Percentiles rank a stretch among this genome's conserved stretches.
Evolutionary conservation across 2,888 invertebrate genomes (phyloP).

Genomic region (Caradrina clavipalpis): DNA sequence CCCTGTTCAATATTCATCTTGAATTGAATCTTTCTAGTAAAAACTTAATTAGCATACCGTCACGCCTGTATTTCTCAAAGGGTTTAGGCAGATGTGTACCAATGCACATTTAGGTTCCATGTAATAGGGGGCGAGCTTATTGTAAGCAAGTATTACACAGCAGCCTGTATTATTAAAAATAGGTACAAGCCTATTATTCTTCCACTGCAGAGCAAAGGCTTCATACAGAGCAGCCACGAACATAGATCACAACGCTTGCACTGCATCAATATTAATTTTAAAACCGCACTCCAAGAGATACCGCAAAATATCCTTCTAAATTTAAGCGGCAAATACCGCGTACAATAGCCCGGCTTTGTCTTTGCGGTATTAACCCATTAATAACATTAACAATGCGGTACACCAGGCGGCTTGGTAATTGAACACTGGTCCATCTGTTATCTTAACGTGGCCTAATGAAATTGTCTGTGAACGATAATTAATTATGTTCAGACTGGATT

Average conservation of each 20-base stretch:
- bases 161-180: no score
- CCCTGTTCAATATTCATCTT: neutral
- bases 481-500: slow-evolving; percentile 71
- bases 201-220: no score
- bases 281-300: slow-evolving; percentile 58
- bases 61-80: no score
- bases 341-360: slow-evolving; percentile 74
- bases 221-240: neutral
- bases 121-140: no score
- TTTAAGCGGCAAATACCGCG: slow-evolving; percentile 64
- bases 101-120: no score
- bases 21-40: neutral
- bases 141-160: no score
- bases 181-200: no score
- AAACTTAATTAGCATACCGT: no score
- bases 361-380: slow-evolving; percentile 80
- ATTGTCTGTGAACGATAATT: slow-evolving; percentile 79
- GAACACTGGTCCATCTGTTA: slow-evolving; percentile 79
- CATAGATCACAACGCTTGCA: neutral
- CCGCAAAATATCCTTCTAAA: slow-evolving; percentile 64
- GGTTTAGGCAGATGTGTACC: no score
- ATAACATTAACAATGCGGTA: slow-evolving; percentile 83
- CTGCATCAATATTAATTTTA: slow-evolving; percentile 65
- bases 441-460: slow-evolving; percentile 77
- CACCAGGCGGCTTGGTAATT: slow-evolving; percentile 74